Evolutionary conservation across 2,113 vertebrate species (phyloP).

Genomic region (Albula goreensis): DNA sequence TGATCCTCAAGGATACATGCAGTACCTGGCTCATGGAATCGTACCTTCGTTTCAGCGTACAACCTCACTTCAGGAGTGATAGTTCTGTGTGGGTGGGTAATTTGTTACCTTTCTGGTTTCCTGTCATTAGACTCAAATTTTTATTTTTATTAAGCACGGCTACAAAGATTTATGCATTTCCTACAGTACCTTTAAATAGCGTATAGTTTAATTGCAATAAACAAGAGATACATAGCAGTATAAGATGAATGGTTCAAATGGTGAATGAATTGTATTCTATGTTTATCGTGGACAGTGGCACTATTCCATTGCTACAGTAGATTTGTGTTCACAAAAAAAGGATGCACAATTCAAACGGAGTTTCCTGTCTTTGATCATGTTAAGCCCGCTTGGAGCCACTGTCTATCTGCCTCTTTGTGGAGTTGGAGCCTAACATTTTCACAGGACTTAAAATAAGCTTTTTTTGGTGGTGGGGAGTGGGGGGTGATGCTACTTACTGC

Average conservation of each 20-base stretch:
- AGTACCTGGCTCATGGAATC: too few relatives aligned
- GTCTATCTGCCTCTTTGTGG: neutral
- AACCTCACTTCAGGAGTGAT: neutral
- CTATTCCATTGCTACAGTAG: neutral
- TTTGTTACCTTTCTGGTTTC: neutral
- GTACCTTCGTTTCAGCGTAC: neutral
- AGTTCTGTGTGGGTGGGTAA: neutral
- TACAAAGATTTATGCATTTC: neutral
- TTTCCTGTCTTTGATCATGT: neutral
- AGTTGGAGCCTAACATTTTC: neutral
- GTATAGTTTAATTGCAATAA: neutral
- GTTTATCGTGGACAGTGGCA: conserved; percentile 2
- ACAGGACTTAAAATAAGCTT: conserved; percentile 13
- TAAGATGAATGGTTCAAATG: conserved; percentile 30
- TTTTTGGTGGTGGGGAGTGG: neutral
- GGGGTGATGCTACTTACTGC: neutral
- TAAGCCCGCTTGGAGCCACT: neutral
- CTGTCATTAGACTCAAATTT: neutral
- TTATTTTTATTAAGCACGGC: neutral
- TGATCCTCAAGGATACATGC: neutral
- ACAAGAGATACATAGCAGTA: neutral
- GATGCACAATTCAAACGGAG: neutral
- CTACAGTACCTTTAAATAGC: neutral
- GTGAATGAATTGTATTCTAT: neutral
- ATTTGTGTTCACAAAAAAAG: neutral